phyloP scores from a whole-genome alignment of 2,888 invertebrate genomes.

The Nemoura dubitans region DNA sequence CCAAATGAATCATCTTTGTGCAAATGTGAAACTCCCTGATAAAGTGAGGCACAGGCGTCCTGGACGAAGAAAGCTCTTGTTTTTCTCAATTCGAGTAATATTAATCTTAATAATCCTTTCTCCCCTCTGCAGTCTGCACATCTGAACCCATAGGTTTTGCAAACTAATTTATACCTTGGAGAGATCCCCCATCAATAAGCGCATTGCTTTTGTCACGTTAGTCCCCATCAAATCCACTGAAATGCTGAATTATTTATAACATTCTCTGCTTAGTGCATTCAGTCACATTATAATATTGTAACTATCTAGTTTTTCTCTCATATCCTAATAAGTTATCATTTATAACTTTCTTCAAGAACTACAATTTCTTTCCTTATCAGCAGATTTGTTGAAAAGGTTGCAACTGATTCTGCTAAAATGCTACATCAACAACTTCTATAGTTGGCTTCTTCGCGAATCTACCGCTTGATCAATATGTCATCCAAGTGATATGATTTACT shows the following conservation, averaged over 20 bases:
- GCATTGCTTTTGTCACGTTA: neutral
- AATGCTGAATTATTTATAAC: neutral
- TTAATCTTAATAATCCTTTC: constrained; percentile 36
- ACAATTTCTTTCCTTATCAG: neutral
- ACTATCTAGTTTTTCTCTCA: neutral
- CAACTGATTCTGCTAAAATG: neutral
- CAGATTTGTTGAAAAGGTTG: neutral
- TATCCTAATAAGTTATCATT: neutral
- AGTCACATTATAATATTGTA: neutral
- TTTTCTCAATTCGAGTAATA: constrained; percentile 33
- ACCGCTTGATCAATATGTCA: neutral
- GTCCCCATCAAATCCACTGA: neutral
- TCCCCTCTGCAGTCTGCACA: neutral
- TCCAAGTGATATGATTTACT: neutral
- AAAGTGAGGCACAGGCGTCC: no score
- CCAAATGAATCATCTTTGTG: no score
- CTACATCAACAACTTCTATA: neutral
- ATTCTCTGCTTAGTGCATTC: neutral
- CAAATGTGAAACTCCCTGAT: no score
- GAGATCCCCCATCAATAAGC: constrained; percentile 31
- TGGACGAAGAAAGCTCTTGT: constrained; percentile 14
- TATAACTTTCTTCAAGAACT: neutral
- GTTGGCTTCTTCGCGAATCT: neutral
- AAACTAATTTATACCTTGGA: constrained; percentile 39
- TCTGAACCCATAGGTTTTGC: neutral